Percentiles rank a stretch among this genome's conserved stretches.
These are phyloP conservation scores for Acronicta psi DNA, from an alignment of 2,888 invertebrate genomes.

Conservation along the genomic window DNA sequence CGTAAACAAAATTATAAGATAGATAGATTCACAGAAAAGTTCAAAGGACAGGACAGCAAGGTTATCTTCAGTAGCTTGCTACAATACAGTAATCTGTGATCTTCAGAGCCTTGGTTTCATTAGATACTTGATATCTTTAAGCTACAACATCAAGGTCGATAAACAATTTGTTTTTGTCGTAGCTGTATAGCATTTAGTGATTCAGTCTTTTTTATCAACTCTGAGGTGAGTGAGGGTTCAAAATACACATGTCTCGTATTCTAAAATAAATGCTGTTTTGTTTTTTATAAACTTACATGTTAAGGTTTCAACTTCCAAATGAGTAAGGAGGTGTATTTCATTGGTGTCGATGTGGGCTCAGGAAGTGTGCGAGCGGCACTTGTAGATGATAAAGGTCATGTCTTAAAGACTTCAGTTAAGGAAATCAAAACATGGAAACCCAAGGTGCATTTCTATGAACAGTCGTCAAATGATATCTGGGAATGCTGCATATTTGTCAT, in stretches of 20 bases:
- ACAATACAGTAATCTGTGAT: too few relatives aligned
- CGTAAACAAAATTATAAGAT: neutral
- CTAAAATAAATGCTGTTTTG: too few relatives aligned
- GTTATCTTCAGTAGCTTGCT: too few relatives aligned
- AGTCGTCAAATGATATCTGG: conserved; percentile 97
- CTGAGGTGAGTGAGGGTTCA: conserved; percentile 10
- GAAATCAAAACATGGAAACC: conserved; percentile 94
- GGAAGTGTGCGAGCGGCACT: conserved; percentile 96
- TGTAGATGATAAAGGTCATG: conserved; percentile 91
- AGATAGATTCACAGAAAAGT: conserved; percentile 23
- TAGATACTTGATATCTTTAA: conserved; percentile 34
- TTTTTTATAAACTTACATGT: neutral
- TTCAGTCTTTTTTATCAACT: conserved; percentile 5
- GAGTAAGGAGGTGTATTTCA: conserved; percentile 87
- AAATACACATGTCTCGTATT: too few relatives aligned
- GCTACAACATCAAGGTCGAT: conserved; percentile 43
- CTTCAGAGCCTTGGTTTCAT: conserved; percentile 24
- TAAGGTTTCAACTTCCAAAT: conserved; percentile 45
- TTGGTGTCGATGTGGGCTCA: conserved; percentile 98
- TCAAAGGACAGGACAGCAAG: conserved; percentile 50
- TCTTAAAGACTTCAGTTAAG: conserved; percentile 90
- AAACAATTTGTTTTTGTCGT: conserved; percentile 26
- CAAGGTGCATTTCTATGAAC: conserved; percentile 94
- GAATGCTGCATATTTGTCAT: conserved; percentile 92
- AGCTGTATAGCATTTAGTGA: conserved; percentile 17